Percentiles rank a stretch among this genome's conserved stretches.
Evolutionary conservation across 2,113 vertebrate genomes (phyloP).

Genomic region (Sinocyclocheilus grahami): DNA sequence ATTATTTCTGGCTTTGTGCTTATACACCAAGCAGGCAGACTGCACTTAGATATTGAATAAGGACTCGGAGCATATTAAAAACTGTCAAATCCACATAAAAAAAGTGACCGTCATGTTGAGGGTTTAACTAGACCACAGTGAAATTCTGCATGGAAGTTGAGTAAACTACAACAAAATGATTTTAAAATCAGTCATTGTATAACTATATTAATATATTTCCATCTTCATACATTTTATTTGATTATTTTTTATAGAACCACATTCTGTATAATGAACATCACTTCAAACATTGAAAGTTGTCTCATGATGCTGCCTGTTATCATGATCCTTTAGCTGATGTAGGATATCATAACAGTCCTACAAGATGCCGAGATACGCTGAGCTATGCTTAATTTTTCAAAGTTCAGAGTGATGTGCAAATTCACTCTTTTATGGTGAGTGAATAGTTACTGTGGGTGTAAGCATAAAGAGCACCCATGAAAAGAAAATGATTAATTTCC

Average conservation of each 20-base stretch:
- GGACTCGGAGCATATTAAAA: no score
- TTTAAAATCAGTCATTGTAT: background rate
- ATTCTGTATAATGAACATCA: no score
- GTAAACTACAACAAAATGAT: background rate
- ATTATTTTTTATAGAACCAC: background rate
- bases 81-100: no score
- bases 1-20: constrained; percentile 17
- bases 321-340: background rate
- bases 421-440: constrained; percentile 20
- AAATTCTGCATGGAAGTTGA: background rate
- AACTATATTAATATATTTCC: background rate
- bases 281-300: background rate
- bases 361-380: background rate
- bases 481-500: constrained; percentile 26
- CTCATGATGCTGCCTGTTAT: background rate
- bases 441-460: constrained; percentile 25
- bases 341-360: background rate
- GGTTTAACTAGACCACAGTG: background rate
- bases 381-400: background rate
- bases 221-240: background rate
- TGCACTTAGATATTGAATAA: background rate
- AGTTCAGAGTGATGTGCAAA: background rate
- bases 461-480: constrained; percentile 5
- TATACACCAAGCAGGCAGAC: background rate
- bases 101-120: background rate